Evolutionary conservation across 2,888 invertebrate genomes (phyloP).

Genomic region (Autographa pulchrina): DNA sequence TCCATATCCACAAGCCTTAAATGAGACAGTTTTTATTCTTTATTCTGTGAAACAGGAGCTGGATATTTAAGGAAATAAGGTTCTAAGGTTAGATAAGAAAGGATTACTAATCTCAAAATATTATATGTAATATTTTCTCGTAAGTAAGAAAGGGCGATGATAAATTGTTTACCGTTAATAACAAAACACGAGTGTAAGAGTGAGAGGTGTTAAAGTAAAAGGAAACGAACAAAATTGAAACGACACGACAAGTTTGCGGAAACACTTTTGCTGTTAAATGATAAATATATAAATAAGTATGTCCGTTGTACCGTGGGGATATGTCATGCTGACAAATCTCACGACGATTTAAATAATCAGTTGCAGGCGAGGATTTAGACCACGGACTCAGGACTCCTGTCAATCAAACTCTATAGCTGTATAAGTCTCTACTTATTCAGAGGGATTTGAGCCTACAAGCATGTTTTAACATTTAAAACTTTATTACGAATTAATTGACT

Average conservation of each 20-base stretch:
- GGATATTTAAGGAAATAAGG: too few relatives aligned
- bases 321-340: conserved; percentile 2
- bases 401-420: neutral
- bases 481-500: too few relatives aligned
- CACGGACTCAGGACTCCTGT: neutral
- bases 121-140: too few relatives aligned
- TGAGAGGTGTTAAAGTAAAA: conserved; percentile 27
- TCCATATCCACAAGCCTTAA: too few relatives aligned
- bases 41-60: too few relatives aligned
- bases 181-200: conserved; percentile 19
- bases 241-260: conserved; percentile 27
- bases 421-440: too few relatives aligned
- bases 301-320: conserved; percentile 3
- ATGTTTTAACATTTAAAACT: too few relatives aligned
- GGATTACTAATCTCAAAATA: too few relatives aligned
- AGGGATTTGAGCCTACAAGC: too few relatives aligned
- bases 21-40: too few relatives aligned
- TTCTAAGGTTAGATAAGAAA: too few relatives aligned
- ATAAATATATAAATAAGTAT: neutral
- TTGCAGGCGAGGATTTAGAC: neutral
- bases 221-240: conserved; percentile 44
- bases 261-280: conserved; percentile 13
- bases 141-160: conserved; percentile 8
- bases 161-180: conserved; percentile 5
- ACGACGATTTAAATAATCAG: neutral